Conservation (phyloP, 2,113 vertebrate species). For the Plotosus lineatus region DNA sequence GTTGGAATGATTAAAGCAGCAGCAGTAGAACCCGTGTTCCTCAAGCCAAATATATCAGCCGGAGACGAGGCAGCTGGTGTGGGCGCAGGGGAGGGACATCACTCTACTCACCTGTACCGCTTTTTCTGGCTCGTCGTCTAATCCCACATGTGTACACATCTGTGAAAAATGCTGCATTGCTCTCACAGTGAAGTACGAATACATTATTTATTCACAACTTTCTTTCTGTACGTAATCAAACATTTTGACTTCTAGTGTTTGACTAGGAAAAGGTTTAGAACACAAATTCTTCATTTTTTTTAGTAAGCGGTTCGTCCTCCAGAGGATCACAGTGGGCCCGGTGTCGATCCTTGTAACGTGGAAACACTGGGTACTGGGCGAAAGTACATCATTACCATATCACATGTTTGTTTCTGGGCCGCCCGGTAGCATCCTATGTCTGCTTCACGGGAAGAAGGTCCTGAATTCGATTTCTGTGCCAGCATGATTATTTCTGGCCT, state of each 20-base stretch:
- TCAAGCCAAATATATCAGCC: slow-evolving; percentile 10
- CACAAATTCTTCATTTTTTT: not conserved
- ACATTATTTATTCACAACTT: not conserved
- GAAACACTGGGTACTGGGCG: no score
- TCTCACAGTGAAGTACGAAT: not conserved
- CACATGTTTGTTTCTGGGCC: no score
- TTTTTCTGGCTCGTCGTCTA: not conserved
- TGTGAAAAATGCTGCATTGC: not conserved
- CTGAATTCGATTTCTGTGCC: no score
- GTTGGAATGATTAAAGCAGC: slow-evolving; percentile 51
- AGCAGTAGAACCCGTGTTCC: slow-evolving; percentile 19
- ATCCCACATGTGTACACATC: not conserved
- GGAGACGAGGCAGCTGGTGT: not conserved
- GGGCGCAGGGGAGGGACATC: not conserved
- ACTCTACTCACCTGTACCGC: not conserved
- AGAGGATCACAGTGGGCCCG: not conserved
- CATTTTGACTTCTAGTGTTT: not conserved
- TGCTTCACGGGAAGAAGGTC: no score
- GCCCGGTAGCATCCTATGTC: no score
- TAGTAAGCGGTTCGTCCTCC: not conserved
- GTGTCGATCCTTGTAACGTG: not conserved
- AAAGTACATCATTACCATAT: no score
- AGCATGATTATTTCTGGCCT: no score
- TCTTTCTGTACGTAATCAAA: not conserved
- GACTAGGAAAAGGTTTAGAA: not conserved